Conservation (phyloP, 2,888 invertebrate genomes). For the Eledona agricola region DNA sequence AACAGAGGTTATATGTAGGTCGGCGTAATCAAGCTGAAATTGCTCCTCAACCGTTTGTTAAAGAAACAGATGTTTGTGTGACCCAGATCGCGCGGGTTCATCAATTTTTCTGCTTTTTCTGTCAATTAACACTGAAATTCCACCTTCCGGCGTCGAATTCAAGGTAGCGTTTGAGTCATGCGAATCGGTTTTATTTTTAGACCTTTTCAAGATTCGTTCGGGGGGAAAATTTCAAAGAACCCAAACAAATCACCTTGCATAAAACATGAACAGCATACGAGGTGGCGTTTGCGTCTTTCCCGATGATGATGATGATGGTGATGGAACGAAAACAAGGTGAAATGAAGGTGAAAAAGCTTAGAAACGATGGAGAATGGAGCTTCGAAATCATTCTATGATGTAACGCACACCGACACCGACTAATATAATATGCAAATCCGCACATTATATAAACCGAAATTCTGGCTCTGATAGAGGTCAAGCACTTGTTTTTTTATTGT, state of each 20-base stretch:
- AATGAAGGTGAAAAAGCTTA: conserved; percentile 39
- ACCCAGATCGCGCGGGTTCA: conserved; percentile 33
- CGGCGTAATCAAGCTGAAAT: conserved; percentile 36
- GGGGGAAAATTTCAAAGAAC: conserved; percentile 17
- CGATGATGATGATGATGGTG: conserved; percentile 11
- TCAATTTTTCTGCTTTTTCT: no score
- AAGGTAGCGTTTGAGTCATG: conserved; percentile 28
- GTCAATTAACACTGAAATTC: no score
- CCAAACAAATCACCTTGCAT: conserved; percentile 11
- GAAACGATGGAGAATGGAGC: conserved; percentile 7
- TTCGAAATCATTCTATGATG: no score
- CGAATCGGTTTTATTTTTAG: conserved; percentile 37
- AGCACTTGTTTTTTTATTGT: conserved; percentile 15
- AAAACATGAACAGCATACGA: conserved; percentile 35
- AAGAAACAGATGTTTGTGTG: conserved; percentile 41
- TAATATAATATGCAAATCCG: conserved; percentile 28
- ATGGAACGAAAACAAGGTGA: conserved; percentile 36
- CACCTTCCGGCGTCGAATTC: no score
- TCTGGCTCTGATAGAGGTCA: conserved; percentile 31
- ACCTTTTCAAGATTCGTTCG: conserved; percentile 37
- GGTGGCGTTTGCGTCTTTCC: conserved; percentile 24
- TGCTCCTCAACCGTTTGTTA: conserved; percentile 36
- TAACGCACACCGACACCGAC: no score
- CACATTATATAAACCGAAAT: conserved; percentile 27
- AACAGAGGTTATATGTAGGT: conserved; percentile 37